These are phyloP conservation scores for Daphoenositta chrysoptera DNA, from an alignment of 2,113 vertebrate species.

Conservation along the genomic window DNA sequence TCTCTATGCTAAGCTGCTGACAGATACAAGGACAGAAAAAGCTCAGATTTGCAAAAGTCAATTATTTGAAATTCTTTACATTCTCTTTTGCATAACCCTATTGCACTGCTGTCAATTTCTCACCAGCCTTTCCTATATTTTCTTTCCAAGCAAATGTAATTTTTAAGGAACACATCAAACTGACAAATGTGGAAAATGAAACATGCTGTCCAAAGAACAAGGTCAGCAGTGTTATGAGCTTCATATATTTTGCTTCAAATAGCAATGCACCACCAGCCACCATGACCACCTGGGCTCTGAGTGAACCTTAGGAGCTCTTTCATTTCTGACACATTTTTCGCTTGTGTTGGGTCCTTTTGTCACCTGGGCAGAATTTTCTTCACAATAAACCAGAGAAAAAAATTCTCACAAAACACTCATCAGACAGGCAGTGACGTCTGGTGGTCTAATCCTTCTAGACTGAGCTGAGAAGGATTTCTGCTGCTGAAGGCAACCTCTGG, in stretches of 20 bases:
- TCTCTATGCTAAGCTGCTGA: background rate
- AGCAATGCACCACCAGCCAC: background rate
- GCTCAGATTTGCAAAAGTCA: background rate
- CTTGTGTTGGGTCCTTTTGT: background rate
- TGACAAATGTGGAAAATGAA: background rate
- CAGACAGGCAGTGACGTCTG: background rate
- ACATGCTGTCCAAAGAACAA: background rate
- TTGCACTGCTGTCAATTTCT: background rate
- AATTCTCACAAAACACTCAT: background rate
- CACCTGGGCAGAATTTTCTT: background rate
- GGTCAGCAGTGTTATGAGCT: background rate
- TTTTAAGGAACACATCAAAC: background rate
- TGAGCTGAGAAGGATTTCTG: background rate
- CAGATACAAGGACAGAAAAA: background rate
- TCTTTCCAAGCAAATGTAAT: background rate
- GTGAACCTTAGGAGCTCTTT: background rate
- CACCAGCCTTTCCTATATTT: background rate
- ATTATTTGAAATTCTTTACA: background rate
- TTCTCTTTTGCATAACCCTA: background rate
- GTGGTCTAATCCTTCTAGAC: background rate
- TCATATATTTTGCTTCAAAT: background rate
- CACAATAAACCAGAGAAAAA: background rate
- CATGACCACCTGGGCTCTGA: background rate
- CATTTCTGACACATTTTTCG: background rate
- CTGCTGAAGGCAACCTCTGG: background rate